A percentile compares a stretch with the other conserved stretches of the same genome.
These are phyloP conservation scores for Aphis gossypii DNA, from an alignment of 1,140 invertebrate genomes.

Conservation along the genomic window DNA sequence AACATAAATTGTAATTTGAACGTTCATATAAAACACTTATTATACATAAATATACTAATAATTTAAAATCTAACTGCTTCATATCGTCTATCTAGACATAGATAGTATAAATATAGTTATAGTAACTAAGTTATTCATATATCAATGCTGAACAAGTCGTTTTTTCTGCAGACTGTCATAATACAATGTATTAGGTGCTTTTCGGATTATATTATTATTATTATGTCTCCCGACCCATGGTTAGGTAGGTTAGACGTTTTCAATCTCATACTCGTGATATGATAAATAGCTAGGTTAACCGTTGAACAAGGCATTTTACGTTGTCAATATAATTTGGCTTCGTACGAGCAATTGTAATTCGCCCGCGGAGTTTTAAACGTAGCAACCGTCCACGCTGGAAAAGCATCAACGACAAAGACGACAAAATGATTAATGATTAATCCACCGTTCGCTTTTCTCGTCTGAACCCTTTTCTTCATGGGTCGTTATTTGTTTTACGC, in stretches of 20 bases:
- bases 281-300: neutral
- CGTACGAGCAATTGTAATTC: neutral
- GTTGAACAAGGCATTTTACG: neutral
- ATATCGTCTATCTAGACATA: neutral
- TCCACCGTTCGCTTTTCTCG: conserved; percentile 24
- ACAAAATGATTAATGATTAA: conserved; percentile 50
- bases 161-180: neutral
- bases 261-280: neutral
- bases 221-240: neutral
- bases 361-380: conserved; percentile 15
- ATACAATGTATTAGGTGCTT: too few species aligned
- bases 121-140: neutral
- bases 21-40: neutral
- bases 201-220: too few species aligned
- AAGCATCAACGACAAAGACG: neutral
- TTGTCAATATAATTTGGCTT: conserved; percentile 8
- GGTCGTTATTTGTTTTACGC: conserved; percentile 40
- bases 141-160: neutral
- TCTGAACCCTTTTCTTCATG: conserved; percentile 23
- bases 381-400: neutral
- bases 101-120: neutral
- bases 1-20: neutral
- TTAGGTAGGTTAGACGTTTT: too few species aligned
- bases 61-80: neutral
- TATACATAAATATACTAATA: neutral